Base-by-base conservation (phyloP, 2,113 vertebrate genomes). In the Silurus asotus region DNA sequence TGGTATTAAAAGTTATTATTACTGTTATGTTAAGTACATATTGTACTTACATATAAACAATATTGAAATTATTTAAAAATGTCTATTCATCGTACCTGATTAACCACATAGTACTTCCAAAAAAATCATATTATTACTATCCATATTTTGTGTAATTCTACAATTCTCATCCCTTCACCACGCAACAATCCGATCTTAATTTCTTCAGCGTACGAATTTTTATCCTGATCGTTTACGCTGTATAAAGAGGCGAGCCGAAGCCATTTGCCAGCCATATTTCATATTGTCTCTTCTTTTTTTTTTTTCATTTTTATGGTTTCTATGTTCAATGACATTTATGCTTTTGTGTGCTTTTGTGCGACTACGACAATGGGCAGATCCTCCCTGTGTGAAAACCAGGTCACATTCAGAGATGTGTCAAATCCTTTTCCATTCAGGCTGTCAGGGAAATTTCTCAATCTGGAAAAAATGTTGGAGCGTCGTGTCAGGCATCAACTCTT, bases 191-290 rank as follows among this genome's bases (percentile, higher is more conserved):
- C 59, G 19, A 28, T 48, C 67, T 80, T n/a, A 76, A 87, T 87
- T 76, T 51, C 58, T 70, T 74, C 87, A 88, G 91, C 88, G 87
- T 87, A 84, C 89, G 88, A 82, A 91, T 93, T 91, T 92, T 94
- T 93, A 93, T 94, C 93, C 92, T 86, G 87, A 93, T 94, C 94
- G 94, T 92, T 90, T 91, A 92, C 67, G 84, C 89, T 75, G 82
- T 88, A 87, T 91, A 92, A 92, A 91, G 79, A 89, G 86, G 88
- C 83, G 53, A 74, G 70, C 89, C 91, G 91, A 93, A 91, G 72
- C 74, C 89, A 91, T 93, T 94, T 93, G 81, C 84, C 89, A 90
- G 87, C 92, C 90, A 90, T 70, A 82, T 89, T 94, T 92, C 90
- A 87, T 90, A 89, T 81, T 84, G 89, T 91, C 19, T 55, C 4